Conservation (phyloP, 2,888 invertebrate species). For the Xiphydria camelus region DNA sequence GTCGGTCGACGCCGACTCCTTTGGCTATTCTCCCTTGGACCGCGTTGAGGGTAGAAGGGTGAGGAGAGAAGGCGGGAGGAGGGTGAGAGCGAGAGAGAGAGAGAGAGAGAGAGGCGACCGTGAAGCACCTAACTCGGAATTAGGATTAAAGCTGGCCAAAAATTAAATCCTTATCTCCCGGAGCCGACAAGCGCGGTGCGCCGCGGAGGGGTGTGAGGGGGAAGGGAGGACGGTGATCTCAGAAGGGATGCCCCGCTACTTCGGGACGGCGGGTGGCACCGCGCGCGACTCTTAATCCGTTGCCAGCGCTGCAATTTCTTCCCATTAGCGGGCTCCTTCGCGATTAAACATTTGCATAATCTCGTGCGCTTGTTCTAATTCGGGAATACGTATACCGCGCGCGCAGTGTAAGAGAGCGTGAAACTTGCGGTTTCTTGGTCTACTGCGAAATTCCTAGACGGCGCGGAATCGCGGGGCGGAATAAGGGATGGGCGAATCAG, state of each 20-base stretch:
- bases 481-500: no score
- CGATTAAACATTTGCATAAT: conserved; percentile 58
- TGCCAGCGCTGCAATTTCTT: conserved; percentile 56
- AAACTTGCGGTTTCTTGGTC: no score
- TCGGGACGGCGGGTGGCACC: conserved; percentile 17
- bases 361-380: conserved; percentile 41
- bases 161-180: conserved; percentile 52
- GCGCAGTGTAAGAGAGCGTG: no score
- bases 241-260: conserved; percentile 21
- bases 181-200: conserved; percentile 26
- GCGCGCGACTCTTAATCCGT: conserved; percentile 51
- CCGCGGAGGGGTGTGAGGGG: conserved; percentile 2
- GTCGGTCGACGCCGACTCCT: background rate
- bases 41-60: conserved; percentile 4
- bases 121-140: conserved; percentile 37
- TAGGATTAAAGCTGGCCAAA: conserved; percentile 52
- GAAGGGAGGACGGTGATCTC: conserved; percentile 16
- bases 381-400: conserved; percentile 40
- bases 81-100: no score
- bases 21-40: conserved; percentile 14
- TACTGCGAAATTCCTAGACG: no score
- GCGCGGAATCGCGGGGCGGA: no score
- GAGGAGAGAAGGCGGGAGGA: conserved; percentile 1
- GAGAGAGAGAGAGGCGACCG: no score
- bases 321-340: conserved; percentile 52